phyloP scores from a whole-genome alignment of 64 coral and sea anemone species.

The Stichodactyla mertensii region DNA sequence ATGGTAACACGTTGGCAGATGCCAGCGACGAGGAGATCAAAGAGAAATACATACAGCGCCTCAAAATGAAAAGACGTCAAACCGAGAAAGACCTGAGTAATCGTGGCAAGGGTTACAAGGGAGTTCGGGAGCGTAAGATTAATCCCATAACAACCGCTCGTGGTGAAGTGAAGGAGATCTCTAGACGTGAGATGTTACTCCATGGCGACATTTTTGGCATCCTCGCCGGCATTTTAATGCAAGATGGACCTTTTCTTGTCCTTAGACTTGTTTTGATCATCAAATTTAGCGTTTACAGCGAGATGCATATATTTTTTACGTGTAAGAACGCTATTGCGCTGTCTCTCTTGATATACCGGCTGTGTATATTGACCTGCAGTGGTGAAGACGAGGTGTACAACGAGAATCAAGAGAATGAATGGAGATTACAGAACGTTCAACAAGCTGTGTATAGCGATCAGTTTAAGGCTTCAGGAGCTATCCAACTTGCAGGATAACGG shows the following conservation, averaged over 20 bases:
- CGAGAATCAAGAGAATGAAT: slow-evolving; percentile 51
- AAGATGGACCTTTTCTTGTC: slow-evolving; percentile 93
- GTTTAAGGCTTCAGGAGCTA: slow-evolving; percentile 72
- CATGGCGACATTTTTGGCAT: slow-evolving; percentile 98
- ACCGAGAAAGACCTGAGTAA: slow-evolving; percentile 67
- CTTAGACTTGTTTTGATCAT: slow-evolving; percentile 77
- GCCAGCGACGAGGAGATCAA: slow-evolving; percentile 66
- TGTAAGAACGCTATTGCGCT: slow-evolving; percentile 98
- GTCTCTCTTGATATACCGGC: slow-evolving; percentile 79
- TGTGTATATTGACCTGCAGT: slow-evolving; percentile 93
- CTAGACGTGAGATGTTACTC: slow-evolving; percentile 76
- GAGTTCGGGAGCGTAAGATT: slow-evolving; percentile 74
- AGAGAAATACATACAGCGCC: slow-evolving; percentile 83
- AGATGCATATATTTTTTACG: slow-evolving; percentile 98
- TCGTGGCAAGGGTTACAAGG: slow-evolving; percentile 80
- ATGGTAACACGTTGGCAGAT: neutral
- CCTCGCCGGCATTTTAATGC: slow-evolving; percentile 93
- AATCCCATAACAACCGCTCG: slow-evolving; percentile 80
- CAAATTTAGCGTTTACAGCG: slow-evolving; percentile 74
- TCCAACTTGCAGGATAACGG: slow-evolving; percentile 57
- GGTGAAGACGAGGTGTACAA: slow-evolving; percentile 81
- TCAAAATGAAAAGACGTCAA: slow-evolving; percentile 67
- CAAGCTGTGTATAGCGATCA: slow-evolving; percentile 85
- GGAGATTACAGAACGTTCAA: slow-evolving; percentile 84
- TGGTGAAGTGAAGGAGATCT: slow-evolving; percentile 85